Base-by-base conservation (phyloP, 2,888 invertebrate species). In the Adela reaumurella region DNA sequence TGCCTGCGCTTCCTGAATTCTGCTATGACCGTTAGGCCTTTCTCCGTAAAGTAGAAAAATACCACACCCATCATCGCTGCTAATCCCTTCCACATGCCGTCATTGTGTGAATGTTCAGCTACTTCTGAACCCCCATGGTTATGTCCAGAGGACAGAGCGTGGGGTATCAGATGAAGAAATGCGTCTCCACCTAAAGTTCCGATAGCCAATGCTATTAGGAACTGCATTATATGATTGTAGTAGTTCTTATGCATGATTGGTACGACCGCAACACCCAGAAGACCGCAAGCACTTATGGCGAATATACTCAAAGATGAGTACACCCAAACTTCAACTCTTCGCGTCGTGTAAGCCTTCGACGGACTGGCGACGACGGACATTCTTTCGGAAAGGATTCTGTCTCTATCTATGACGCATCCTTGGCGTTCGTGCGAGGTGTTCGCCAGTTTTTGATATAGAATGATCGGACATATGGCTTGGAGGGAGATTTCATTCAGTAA, bases 161-260 rank as follows among this genome's bases (percentile, higher is more conserved):
- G 94, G 17, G 97, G 97, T 66, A 97, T 79, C 20, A 97, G 82
- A 81, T 97, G 97, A 51, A 97, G 74, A 44, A 97, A 73, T 0
- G 96, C 96, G 72, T 97, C 97, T 0, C 96, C 96, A 45, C 92
- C 88, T 50, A 95, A 74, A 0, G 94, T 93, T 0, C 95, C 97
- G 28, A 97, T 91, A 16, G 97, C 97, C 55, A 97, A 76, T 1
- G 96, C 94, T 2, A 97, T 94, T 53, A 97, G 80, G 68, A 94
- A 95, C 68, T 96, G 95, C 48, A 96, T 79, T 28, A 96, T 71
- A 56, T 93, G 90, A 60, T 95, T 90, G 65, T 95, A 97, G 65
- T 92, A 92, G 16, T 84, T 83, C 58, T 89, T 86, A 65, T 90
- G 90, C 91, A 97, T 94, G 42, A 94, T 86, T 1, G 96, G 96